phyloP scores from a whole-genome alignment of 2,888 invertebrate genomes.

The Polyommatus icarus region DNA sequence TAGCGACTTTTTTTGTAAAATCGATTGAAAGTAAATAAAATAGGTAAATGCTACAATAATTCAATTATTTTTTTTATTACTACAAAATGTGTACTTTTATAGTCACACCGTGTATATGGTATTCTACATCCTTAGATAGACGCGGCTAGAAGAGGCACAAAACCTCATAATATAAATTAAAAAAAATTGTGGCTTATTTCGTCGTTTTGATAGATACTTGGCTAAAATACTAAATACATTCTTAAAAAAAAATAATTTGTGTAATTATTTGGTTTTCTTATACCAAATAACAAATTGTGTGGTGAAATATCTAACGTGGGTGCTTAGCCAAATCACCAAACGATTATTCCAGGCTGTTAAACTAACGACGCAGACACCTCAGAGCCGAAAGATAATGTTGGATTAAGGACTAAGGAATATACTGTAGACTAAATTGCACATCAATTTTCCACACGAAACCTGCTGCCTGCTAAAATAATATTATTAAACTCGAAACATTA shows the following conservation, averaged over 20 bases:
- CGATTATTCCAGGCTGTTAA: slow-evolving; percentile 14
- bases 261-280: neutral
- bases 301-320: neutral
- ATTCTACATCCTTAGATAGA: too few relatives aligned
- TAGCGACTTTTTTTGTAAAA: neutral
- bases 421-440: neutral
- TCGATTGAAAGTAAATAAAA: too few relatives aligned
- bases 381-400: neutral
- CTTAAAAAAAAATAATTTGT: neutral
- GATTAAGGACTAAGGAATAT: neutral
- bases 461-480: neutral
- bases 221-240: neutral
- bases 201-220: too few relatives aligned
- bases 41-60: too few relatives aligned
- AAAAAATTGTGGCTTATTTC: neutral
- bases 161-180: neutral
- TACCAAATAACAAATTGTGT: slow-evolving; percentile 19
- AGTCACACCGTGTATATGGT: too few relatives aligned
- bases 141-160: neutral
- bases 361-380: neutral
- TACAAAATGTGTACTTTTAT: too few relatives aligned
- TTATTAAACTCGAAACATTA: neutral
- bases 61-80: too few relatives aligned
- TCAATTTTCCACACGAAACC: neutral
- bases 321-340: slow-evolving; percentile 12